These are phyloP conservation scores for Passer domesticus DNA, from an alignment of 2,113 vertebrate genomes.

Conservation along the genomic window DNA sequence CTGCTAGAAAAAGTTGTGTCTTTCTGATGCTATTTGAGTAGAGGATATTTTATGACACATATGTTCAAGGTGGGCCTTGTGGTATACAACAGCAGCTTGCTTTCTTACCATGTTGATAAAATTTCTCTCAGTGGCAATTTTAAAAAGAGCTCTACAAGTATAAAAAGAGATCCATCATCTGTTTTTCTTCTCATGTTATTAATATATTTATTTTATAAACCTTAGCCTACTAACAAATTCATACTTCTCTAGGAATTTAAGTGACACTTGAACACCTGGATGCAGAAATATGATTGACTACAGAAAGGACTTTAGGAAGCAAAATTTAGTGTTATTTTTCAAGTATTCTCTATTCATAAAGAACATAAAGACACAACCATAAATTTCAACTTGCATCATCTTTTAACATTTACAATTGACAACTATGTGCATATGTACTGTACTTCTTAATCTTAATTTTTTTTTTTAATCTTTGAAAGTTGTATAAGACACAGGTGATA, in stretches of 20 bases:
- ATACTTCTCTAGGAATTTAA: not conserved
- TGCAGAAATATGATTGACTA: not conserved
- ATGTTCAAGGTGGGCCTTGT: not conserved
- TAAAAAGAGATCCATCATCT: not conserved
- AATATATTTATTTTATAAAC: not conserved
- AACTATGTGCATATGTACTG: not conserved
- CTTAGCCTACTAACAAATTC: not conserved
- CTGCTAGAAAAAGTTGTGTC: not conserved
- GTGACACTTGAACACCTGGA: not conserved
- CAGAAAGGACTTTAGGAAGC: not conserved
- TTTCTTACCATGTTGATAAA: not conserved
- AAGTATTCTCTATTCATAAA: not conserved
- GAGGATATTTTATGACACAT: not conserved
- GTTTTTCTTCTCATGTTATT: not conserved
- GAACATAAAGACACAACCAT: not conserved
- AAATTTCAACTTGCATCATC: not conserved
- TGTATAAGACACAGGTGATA: not conserved
- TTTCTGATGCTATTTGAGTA: not conserved
- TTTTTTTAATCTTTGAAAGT: not conserved
- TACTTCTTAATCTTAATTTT: not conserved
- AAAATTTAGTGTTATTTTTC: not conserved
- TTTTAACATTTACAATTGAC: not conserved
- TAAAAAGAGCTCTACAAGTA: not conserved
- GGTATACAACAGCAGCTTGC: not conserved
- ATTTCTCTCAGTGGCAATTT: not conserved